phyloP scores from a whole-genome alignment of 1,140 invertebrate genomes.

The Bombus haemorrhoidalis region DNA sequence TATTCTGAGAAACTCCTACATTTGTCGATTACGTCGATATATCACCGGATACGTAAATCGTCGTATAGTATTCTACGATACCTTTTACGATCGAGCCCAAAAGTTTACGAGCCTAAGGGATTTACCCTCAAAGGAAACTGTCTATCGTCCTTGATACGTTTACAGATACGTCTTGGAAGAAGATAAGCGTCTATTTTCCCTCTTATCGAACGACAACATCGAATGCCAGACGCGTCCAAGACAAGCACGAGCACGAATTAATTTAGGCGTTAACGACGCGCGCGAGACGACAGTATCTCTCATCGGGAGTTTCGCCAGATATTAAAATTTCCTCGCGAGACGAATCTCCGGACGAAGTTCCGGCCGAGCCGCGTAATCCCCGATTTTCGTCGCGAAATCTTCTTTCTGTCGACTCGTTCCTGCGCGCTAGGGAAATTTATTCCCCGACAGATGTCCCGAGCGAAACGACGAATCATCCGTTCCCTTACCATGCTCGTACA shows the following conservation, averaged over 20 bases:
- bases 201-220: slow-evolving; percentile 9
- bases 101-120: slow-evolving; percentile 3
- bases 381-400: slow-evolving; percentile 14
- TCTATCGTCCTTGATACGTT: slow-evolving; percentile 13
- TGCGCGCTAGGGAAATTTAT: slow-evolving; percentile 13
- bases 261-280: slow-evolving; percentile 25
- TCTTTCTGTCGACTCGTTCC: background rate
- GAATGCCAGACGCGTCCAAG: background rate
- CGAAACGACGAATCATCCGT: background rate
- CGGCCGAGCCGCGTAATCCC: slow-evolving; percentile 5
- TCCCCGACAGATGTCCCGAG: slow-evolving; percentile 24
- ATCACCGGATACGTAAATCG: slow-evolving; percentile 43
- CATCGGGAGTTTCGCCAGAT: slow-evolving; percentile 16
- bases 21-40: background rate
- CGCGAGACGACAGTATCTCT: background rate
- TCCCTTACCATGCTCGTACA: background rate
- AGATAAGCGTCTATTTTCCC: background rate
- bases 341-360: slow-evolving; percentile 30
- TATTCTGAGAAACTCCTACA: background rate
- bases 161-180: background rate
- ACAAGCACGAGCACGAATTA: background rate
- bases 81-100: slow-evolving; percentile 21
- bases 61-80: background rate
- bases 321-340: slow-evolving; percentile 43
- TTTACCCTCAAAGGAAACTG: slow-evolving; percentile 6